Conservation (phyloP, 2,797 vertebrate genomes). For the Podargus strigoides region DNA sequence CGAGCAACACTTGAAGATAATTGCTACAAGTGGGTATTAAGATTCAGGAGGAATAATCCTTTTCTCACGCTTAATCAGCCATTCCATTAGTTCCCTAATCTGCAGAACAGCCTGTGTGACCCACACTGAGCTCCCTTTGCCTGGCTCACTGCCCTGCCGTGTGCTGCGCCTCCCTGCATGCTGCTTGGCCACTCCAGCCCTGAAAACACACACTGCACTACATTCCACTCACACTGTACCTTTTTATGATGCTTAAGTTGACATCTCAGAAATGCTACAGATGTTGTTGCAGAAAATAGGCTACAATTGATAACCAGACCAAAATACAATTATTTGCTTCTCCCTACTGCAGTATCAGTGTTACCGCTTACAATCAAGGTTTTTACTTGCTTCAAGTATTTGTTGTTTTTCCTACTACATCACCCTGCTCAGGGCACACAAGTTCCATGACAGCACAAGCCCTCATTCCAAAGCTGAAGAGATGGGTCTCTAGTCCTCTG, state of each 20-base stretch:
- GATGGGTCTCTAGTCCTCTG: not conserved
- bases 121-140: not conserved
- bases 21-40: not conserved
- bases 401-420: not conserved
- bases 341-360: not conserved
- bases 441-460: not conserved
- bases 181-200: not conserved
- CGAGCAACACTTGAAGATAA: not conserved
- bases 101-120: not conserved
- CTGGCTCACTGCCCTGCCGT: accelerated
- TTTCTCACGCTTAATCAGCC: not conserved
- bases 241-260: not conserved
- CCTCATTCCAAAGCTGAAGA: not conserved
- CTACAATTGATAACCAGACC: not conserved
- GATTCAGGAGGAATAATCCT: not conserved
- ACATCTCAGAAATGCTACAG: not conserved
- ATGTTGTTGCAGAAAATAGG: not conserved
- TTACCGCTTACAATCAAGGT: not conserved
- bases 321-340: not conserved
- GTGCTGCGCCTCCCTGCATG: accelerated
- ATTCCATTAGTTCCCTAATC: not conserved
- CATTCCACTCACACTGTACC: not conserved
- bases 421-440: not conserved
- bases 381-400: not conserved
- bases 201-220: not conserved